phyloP scores from a whole-genome alignment of 53 echinoderm and acorn worm species.

The Paelopatides confundens region DNA sequence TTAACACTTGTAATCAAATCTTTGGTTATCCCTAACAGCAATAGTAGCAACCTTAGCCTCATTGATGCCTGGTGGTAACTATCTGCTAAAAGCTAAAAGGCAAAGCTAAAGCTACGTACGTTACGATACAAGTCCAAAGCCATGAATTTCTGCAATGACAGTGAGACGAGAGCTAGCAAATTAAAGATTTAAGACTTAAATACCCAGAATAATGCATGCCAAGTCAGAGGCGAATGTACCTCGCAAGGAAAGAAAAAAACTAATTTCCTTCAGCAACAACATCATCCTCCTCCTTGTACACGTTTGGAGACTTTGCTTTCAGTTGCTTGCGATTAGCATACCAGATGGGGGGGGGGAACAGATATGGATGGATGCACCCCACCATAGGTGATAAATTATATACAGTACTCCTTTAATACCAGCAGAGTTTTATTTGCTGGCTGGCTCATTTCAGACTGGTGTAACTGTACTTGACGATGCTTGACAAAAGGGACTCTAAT shows the following conservation, averaged over 20 bases:
- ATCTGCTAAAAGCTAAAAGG: neutral
- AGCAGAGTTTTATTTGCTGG: conserved; percentile 9
- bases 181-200: conserved; percentile 10
- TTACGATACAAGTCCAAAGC: neutral
- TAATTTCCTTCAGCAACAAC: conserved; percentile 32
- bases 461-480: neutral
- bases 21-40: no score
- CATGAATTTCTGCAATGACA: neutral
- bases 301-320: neutral
- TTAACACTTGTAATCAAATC: no score
- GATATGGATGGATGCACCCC: conserved; percentile 27
- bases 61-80: no score
- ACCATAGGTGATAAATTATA: conserved; percentile 35
- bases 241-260: conserved; percentile 8
- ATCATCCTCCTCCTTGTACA: no score
- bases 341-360: conserved; percentile 31
- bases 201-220: neutral
- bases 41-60: no score
- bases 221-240: neutral
- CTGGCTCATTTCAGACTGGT: neutral
- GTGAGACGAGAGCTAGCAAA: neutral
- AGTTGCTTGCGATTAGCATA: conserved; percentile 22
- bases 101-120: no score
- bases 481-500: conserved; percentile 8
- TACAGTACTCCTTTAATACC: conserved; percentile 12